Evolutionary conservation across 2,113 vertebrate species (phyloP).

Genomic region (human): DNA sequence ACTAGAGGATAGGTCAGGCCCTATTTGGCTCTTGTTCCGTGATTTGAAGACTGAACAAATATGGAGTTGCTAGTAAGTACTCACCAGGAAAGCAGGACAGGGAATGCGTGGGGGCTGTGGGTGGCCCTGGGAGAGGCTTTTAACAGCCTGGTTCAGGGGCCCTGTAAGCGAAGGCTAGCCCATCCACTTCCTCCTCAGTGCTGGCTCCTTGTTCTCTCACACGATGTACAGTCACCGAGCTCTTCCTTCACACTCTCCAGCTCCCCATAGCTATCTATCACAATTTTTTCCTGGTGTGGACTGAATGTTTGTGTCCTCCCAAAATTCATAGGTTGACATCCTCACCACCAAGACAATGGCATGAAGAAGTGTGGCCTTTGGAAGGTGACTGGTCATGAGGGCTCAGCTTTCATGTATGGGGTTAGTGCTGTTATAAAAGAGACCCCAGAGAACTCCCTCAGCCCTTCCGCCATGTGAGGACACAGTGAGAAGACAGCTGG

Average conservation of each 20-base stretch:
- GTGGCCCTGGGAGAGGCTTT: not conserved
- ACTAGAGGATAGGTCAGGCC: not conserved
- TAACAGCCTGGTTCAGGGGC: not conserved
- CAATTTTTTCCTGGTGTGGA: not conserved
- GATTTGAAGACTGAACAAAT: not conserved
- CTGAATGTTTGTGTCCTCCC: not conserved
- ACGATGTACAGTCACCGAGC: accelerated
- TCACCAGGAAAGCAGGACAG: not conserved
- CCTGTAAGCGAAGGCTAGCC: not conserved
- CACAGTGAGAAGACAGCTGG: not conserved
- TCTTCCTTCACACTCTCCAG: not conserved
- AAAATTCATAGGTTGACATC: not conserved
- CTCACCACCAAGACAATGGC: not conserved
- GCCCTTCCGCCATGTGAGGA: not conserved
- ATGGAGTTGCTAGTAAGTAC: not conserved
- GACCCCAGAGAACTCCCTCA: too few relatives aligned
- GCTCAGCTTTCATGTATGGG: not conserved
- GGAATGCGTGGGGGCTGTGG: accelerated
- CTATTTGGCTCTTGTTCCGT: not conserved
- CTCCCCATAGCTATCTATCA: not conserved
- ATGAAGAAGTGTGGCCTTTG: too few relatives aligned
- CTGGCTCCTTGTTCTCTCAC: not conserved
- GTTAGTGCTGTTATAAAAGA: not conserved
- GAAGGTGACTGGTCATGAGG: not conserved
- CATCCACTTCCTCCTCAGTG: not conserved